A percentile compares a stretch with the other conserved stretches of the same genome.
Conservation (phyloP, 1,140 invertebrate species). For the Drosophila sturtevanti region DNA sequence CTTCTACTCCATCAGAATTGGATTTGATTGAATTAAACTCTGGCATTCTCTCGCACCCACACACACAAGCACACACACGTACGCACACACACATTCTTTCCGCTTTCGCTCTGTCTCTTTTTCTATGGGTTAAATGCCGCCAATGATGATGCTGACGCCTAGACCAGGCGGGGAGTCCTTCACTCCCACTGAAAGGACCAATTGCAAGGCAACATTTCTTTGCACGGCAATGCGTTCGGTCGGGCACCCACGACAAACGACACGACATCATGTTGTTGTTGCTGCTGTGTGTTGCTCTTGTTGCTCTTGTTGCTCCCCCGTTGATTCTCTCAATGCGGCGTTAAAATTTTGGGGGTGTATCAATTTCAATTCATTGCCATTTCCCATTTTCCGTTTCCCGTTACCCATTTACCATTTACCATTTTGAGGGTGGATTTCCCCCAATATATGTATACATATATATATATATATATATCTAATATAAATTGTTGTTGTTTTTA, state of each 20-base stretch:
- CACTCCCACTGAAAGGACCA: constrained; percentile 44
- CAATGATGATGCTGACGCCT: constrained; percentile 69
- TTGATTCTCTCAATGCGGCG: constrained; percentile 57
- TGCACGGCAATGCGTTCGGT: constrained; percentile 9
- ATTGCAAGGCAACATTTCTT: constrained; percentile 33
- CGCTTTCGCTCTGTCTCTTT: constrained; percentile 15
- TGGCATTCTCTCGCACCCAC: constrained; percentile 7
- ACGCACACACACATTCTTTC: constrained; percentile 3
- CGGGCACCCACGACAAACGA: constrained; percentile 43
- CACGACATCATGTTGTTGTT: constrained; percentile 51
- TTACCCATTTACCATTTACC: constrained; percentile 33
- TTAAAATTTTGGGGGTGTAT: constrained; percentile 76
- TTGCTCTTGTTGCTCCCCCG: too few relatives aligned
- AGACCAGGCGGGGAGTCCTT: constrained; percentile 55
- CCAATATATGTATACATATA: too few relatives aligned
- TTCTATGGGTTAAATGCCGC: constrained; percentile 54
- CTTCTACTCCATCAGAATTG: constrained; percentile 30
- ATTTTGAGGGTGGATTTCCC: constrained; percentile 72
- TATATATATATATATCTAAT: constrained; percentile 10
- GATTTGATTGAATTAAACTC: constrained; percentile 74
- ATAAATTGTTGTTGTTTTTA: constrained; percentile 62
- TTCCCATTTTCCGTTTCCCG: constrained; percentile 27
- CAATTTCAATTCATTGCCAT: constrained; percentile 79
- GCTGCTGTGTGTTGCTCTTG: constrained; percentile 14
- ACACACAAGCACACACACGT: constrained; percentile 18